These are phyloP conservation scores for Ischnus inquisitorius DNA, from an alignment of 2,888 invertebrate species.

Conservation along the genomic window DNA sequence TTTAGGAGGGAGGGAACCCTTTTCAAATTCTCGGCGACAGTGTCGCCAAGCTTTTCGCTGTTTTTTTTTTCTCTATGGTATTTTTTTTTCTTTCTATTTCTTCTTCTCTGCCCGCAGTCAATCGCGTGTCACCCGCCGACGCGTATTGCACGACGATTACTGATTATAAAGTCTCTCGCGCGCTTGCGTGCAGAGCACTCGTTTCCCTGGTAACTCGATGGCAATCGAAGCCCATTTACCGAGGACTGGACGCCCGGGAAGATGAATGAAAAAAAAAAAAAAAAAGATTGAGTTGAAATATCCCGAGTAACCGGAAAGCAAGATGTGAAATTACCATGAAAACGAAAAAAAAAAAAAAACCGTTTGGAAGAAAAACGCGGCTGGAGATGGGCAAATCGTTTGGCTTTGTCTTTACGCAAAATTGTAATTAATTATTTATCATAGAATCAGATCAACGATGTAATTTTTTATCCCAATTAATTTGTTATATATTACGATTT, in stretches of 20 bases:
- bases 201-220: conserved; percentile 70
- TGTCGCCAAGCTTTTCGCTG: conserved; percentile 33
- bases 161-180: conserved; percentile 62
- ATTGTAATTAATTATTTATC: not conserved
- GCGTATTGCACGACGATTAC: conserved; percentile 69
- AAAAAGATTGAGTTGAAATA: conserved; percentile 19
- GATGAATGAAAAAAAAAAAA: conserved; percentile 49
- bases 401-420: not conserved
- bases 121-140: conserved; percentile 70
- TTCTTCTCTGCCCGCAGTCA: conserved; percentile 55
- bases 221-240: conserved; percentile 79
- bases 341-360: conserved; percentile 2
- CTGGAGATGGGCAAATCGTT: conserved; percentile 3
- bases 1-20: conserved; percentile 13
- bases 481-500: no score
- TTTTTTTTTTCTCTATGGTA: conserved; percentile 19
- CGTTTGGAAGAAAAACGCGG: not conserved
- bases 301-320: no score
- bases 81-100: conserved; percentile 21
- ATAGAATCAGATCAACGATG: no score
- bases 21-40: conserved; percentile 44
- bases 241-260: conserved; percentile 58
- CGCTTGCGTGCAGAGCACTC: conserved; percentile 48
- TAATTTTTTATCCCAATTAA: no score
- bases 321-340: no score